Conservation (phyloP, 2,797 vertebrate species). For the Artibeus lituratus region DNA sequence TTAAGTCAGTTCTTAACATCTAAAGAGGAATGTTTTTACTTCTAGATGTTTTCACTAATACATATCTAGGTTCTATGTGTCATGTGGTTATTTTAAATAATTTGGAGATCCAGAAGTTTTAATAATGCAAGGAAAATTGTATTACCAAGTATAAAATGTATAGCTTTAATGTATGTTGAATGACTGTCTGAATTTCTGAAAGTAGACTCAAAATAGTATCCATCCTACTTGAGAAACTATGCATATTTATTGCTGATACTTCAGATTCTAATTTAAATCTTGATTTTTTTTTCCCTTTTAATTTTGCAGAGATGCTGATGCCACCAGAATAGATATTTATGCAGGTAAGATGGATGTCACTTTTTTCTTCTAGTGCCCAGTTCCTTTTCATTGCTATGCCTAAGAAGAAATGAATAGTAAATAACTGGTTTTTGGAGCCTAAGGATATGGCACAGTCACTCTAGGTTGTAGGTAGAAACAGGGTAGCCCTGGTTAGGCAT, state of each 20-base stretch:
- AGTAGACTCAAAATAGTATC: conserved; percentile 1
- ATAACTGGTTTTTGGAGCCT: not conserved
- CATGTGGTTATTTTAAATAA: not conserved
- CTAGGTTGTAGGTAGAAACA: not conserved
- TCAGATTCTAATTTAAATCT: conserved; percentile 41
- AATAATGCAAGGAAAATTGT: not conserved
- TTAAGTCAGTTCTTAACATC: conserved; percentile 15
- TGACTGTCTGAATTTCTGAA: conserved; percentile 22
- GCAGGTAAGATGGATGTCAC: conserved; percentile 86
- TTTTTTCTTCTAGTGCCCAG: not conserved
- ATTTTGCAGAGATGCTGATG: conserved; percentile 94
- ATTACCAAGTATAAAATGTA: not conserved
- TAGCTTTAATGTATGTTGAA: not conserved
- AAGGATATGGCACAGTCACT: not conserved
- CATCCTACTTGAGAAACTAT: not conserved
- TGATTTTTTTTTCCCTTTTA: conserved; percentile 41
- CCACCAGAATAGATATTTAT: conserved; percentile 97
- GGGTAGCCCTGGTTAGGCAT: not conserved
- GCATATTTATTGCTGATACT: conserved; percentile 16
- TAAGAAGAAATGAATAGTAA: conserved; percentile 27
- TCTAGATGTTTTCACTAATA: not conserved
- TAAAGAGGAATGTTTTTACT: conserved; percentile 18
- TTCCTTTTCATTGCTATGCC: not conserved
- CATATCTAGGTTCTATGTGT: not conserved
- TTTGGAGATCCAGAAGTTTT: conserved; percentile 18